A percentile compares a stretch with the other conserved stretches of the same genome.
Evolutionary conservation across 2,888 invertebrate genomes (phyloP).

Genomic region (Acrobasis suavella): DNA sequence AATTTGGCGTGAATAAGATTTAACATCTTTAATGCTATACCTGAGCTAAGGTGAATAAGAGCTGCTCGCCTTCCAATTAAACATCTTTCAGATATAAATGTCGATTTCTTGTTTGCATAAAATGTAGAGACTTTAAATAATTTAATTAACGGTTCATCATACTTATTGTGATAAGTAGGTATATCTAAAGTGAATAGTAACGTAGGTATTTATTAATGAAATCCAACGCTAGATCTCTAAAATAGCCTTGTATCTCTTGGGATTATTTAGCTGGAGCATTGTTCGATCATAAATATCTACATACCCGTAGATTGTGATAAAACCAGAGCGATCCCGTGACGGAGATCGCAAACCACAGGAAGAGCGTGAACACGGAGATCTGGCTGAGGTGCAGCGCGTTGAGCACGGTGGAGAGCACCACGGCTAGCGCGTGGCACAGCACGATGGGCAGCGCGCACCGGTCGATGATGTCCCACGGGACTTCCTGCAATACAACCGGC

Average conservation of each 20-base stretch:
- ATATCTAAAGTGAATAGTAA: no score
- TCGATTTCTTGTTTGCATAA: no score
- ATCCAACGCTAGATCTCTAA: neutral
- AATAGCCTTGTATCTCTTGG: neutral
- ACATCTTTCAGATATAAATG: no score
- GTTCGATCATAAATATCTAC: slow-evolving; percentile 29
- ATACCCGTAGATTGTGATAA: slow-evolving; percentile 93
- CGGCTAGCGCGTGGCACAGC: slow-evolving; percentile 90
- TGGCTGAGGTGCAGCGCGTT: slow-evolving; percentile 88
- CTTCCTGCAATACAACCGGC: slow-evolving; percentile 72
- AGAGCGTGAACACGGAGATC: slow-evolving; percentile 89
- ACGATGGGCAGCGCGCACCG: slow-evolving; percentile 89
- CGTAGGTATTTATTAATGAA: no score
- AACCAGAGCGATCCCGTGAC: slow-evolving; percentile 89
- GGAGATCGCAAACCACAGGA: slow-evolving; percentile 89
- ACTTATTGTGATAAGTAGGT: no score
- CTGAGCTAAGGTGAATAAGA: no score
- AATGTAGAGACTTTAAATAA: no score
- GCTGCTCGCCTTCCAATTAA: no score
- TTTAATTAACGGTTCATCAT: no score
- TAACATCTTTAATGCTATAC: no score
- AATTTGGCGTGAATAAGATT: no score
- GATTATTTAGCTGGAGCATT: neutral
- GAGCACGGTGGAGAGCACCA: slow-evolving; percentile 87
- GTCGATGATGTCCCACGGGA: slow-evolving; percentile 88